These are phyloP conservation scores for Antennarius maculatus DNA, from an alignment of 2,797 vertebrate species.

Conservation along the genomic window DNA sequence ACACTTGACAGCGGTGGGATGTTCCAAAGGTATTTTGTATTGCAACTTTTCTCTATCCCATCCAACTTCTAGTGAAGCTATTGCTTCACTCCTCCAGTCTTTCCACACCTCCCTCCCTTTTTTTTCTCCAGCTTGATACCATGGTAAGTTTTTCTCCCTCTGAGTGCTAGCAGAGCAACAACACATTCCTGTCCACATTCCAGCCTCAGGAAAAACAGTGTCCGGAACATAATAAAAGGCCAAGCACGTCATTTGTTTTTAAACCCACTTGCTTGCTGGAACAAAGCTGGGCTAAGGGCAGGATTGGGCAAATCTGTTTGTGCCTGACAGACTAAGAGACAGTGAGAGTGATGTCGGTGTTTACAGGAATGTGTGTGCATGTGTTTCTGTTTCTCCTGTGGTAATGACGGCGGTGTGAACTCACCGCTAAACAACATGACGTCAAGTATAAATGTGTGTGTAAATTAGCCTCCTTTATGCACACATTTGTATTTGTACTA, in stretches of 20 bases:
- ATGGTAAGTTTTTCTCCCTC: constrained; percentile 70
- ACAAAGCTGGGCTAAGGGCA: constrained; percentile 70
- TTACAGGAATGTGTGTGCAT: constrained; percentile 39
- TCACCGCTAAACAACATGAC: constrained; percentile 22
- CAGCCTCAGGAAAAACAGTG: constrained; percentile 80
- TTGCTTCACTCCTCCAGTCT: constrained; percentile 9
- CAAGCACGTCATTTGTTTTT: constrained; percentile 79
- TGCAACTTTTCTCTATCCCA: constrained; percentile 3
- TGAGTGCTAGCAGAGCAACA: constrained; percentile 76
- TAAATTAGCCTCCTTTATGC: background rate
- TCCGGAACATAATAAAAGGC: constrained; percentile 81
- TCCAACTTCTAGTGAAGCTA: background rate
- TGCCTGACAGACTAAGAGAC: constrained; percentile 43
- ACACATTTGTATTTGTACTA: too few species aligned
- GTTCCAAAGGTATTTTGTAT: constrained; percentile 27
- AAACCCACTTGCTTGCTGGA: constrained; percentile 74
- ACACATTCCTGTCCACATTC: constrained; percentile 85
- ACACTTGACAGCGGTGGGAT: constrained; percentile 24
- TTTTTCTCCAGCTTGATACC: constrained; percentile 58
- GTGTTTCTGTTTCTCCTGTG: constrained; percentile 49
- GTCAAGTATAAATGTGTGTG: constrained; percentile 22
- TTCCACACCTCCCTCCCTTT: constrained; percentile 29
- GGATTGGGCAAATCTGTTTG: constrained; percentile 68
- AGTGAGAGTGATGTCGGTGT: constrained; percentile 61
- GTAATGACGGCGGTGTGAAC: constrained; percentile 47